phyloP scores from a whole-genome alignment of 2,888 invertebrate genomes.

The Hetaerina titia region DNA sequence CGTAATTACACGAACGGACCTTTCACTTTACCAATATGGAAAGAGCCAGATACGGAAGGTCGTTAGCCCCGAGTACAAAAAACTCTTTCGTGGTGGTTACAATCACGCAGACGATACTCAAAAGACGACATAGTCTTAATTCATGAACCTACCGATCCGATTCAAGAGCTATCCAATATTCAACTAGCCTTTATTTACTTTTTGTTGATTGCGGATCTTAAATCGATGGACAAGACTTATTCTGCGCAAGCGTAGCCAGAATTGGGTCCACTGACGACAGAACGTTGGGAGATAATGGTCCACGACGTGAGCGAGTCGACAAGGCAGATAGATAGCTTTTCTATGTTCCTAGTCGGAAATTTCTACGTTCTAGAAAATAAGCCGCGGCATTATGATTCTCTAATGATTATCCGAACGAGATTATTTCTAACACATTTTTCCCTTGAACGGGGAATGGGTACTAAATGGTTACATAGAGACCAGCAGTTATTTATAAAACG shows the following conservation, averaged over 20 bases:
- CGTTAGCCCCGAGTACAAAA: neutral
- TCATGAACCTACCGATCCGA: neutral
- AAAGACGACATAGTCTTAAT: neutral
- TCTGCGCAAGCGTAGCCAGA: neutral
- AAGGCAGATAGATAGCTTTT: no score
- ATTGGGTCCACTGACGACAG: neutral
- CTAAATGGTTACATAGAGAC: no score
- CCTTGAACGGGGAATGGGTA: no score
- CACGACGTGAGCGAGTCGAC: no score
- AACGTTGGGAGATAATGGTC: no score
- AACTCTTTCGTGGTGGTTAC: neutral
- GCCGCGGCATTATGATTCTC: no score
- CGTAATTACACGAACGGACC: neutral
- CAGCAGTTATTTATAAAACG: no score
- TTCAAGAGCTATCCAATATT: neutral
- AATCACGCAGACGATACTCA: neutral
- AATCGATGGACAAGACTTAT: neutral
- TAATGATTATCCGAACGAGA: no score
- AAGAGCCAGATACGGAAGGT: neutral
- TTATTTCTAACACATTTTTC: no score
- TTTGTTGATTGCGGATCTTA: neutral
- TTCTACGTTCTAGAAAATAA: no score
- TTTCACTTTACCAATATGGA: neutral
- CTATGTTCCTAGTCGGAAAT: no score
- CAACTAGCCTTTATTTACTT: neutral